These are phyloP conservation scores for Drymodes brunneopygia DNA, from an alignment of 2,113 vertebrate species.

Conservation along the genomic window DNA sequence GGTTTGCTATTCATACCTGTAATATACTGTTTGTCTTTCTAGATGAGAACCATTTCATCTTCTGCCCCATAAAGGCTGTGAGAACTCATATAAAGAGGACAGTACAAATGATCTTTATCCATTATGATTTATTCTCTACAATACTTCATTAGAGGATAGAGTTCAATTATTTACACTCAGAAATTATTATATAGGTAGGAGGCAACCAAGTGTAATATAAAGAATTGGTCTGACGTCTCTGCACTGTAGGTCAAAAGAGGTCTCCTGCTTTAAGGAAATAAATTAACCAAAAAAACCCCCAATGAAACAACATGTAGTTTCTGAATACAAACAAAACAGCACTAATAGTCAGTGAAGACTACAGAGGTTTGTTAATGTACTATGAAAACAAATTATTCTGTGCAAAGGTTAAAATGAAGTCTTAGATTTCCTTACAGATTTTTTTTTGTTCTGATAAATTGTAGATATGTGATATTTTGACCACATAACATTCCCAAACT, in stretches of 20 bases:
- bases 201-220: constrained; percentile 82
- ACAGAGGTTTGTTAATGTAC: constrained; percentile 69
- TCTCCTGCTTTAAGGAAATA: constrained; percentile 74
- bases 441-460: constrained; percentile 65
- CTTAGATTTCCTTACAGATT: constrained; percentile 57
- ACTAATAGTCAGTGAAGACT: constrained; percentile 68
- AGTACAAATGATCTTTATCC: constrained; percentile 66
- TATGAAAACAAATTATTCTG: constrained; percentile 67
- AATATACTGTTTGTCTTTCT: background rate
- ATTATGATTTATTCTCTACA: constrained; percentile 84
- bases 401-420: constrained; percentile 71
- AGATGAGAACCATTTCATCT: background rate
- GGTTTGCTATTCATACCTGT: background rate
- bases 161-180: constrained; percentile 81
- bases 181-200: constrained; percentile 80
- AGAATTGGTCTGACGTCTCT: constrained; percentile 81
- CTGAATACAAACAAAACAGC: constrained; percentile 69
- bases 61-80: background rate
- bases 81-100: constrained; percentile 35
- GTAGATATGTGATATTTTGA: constrained; percentile 69
- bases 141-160: constrained; percentile 79
- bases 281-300: constrained; percentile 22
- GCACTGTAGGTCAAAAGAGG: constrained; percentile 77
- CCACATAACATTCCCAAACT: constrained; percentile 60
- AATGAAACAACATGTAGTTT: constrained; percentile 66